A percentile compares a stretch with the other conserved stretches of the same genome.
Evolutionary conservation across 2,113 vertebrate species (phyloP).

Genomic region (Rhineura floridana): DNA sequence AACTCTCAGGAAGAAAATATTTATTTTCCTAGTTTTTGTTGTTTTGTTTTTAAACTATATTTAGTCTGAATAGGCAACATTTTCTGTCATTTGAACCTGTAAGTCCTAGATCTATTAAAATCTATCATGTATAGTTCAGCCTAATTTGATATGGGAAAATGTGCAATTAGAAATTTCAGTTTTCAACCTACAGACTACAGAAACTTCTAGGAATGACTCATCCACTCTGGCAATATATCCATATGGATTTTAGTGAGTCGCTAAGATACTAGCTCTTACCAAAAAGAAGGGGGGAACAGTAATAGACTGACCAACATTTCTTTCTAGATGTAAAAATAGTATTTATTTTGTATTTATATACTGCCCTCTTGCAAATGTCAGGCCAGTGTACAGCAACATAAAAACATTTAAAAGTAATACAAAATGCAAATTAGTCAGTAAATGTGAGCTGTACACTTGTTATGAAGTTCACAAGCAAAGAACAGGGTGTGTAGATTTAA

Average conservation of each 20-base stretch:
- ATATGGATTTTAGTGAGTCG: not conserved
- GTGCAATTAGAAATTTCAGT: not conserved
- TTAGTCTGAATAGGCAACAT: not conserved
- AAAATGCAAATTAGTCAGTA: not conserved
- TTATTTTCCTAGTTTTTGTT: not conserved
- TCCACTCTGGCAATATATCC: not conserved
- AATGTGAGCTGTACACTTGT: not conserved
- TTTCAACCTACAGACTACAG: not conserved
- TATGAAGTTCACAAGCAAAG: not conserved
- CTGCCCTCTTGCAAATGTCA: too few relatives aligned
- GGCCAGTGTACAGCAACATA: too few relatives aligned
- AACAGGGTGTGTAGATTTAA: too few relatives aligned
- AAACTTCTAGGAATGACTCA: constrained; percentile 12
- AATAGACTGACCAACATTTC: not conserved
- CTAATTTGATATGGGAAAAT: not conserved
- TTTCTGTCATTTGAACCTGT: not conserved
- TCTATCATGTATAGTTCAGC: not conserved
- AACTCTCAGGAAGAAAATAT: not conserved
- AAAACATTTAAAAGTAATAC: too few relatives aligned
- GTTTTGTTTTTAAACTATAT: not conserved
- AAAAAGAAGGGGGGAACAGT: not conserved
- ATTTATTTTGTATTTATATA: too few relatives aligned
- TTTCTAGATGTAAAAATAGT: not conserved
- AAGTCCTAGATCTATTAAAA: not conserved
- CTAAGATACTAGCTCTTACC: not conserved